Percentiles rank a stretch among this genome's conserved stretches.
Conservation (phyloP, 1,140 invertebrate species). For the Drosophila sp. region DNA sequence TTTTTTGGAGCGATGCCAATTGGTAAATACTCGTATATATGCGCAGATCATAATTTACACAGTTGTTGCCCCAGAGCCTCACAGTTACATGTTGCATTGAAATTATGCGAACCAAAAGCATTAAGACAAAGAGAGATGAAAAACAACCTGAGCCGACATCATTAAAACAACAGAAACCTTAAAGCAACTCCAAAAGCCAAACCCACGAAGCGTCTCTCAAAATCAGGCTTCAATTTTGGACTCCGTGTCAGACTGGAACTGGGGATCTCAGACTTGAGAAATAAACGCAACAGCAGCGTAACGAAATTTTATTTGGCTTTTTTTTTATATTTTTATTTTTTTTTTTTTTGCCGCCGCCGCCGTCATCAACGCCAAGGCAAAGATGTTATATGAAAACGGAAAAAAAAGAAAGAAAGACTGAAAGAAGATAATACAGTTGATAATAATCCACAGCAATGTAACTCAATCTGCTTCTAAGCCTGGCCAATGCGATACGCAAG, state of each 20-base stretch:
- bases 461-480: slow-evolving; percentile 80
- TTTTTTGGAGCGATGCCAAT: slow-evolving; percentile 67
- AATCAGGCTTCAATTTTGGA: slow-evolving; percentile 19
- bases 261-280: slow-evolving; percentile 16
- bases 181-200: slow-evolving; percentile 47
- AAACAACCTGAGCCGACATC: slow-evolving; percentile 53
- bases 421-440: slow-evolving; percentile 75
- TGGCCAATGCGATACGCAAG: slow-evolving; percentile 66
- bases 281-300: slow-evolving; percentile 66
- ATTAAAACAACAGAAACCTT: slow-evolving; percentile 61
- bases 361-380: slow-evolving; percentile 45
- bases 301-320: slow-evolving; percentile 80
- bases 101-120: slow-evolving; percentile 69
- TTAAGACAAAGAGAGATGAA: slow-evolving; percentile 24
- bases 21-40: slow-evolving; percentile 77
- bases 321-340: slow-evolving; percentile 33
- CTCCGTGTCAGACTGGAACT: slow-evolving; percentile 4
- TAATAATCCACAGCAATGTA: slow-evolving; percentile 83
- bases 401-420: slow-evolving; percentile 19
- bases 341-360: slow-evolving; percentile 16
- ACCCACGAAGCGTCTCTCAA: slow-evolving; percentile 31
- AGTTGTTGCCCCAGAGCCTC: slow-evolving; percentile 50
- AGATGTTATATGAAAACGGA: slow-evolving; percentile 20
- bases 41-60: slow-evolving; percentile 77
- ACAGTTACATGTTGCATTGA: slow-evolving; percentile 66